Base-by-base conservation (phyloP, 2,888 invertebrate genomes). In the Hydrotaea diabolus region DNA sequence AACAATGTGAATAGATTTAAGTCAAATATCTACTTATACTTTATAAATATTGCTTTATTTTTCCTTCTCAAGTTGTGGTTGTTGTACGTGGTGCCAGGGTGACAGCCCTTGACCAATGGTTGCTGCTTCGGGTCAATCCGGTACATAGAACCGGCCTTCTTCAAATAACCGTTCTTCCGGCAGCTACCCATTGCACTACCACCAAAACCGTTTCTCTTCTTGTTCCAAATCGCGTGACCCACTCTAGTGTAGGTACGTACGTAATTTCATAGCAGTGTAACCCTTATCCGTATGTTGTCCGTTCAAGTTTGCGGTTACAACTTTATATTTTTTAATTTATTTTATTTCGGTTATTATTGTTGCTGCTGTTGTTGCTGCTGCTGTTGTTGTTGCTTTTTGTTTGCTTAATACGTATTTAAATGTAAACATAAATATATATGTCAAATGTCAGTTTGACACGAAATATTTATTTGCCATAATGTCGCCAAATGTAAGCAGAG, bases 361-460 rank as follows among this genome's bases (percentile, higher is more conserved):
- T 55, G 66, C 26, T 49, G 49, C 19, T 21, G 49, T 46, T 23
- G 57, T 64, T 55, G 4, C 43, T 80, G 13, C 39, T 77, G 62
- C 62, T 77, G 62, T 69, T 77, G 49, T 77, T 26, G 26, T 39
- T 46, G 13, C 75, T 55, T 74, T 76, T 19, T 73, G 64, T 71
- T 46, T 69, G 43, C 69, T 72, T 79, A 57, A 75, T 77, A 69
- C 72, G 86, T 88, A 89, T 89, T 90, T 89, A 90, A 89, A 90
- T 89, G 90, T 90, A 90, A 90, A 90, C 89, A 90, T 88, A 87
- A 91, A 89, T 90, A 89, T n/a, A n/a, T 86, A 87, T 90, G 91
- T 90, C 90, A 90, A 91, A 91, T 90, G 90, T 89, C 88, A 87
- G 86, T 86, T 89, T 91, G 89, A 88, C 91, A 91, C 90, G 90